phyloP scores from a whole-genome alignment of 2,113 vertebrate genomes.

The Anhinga rufa region DNA sequence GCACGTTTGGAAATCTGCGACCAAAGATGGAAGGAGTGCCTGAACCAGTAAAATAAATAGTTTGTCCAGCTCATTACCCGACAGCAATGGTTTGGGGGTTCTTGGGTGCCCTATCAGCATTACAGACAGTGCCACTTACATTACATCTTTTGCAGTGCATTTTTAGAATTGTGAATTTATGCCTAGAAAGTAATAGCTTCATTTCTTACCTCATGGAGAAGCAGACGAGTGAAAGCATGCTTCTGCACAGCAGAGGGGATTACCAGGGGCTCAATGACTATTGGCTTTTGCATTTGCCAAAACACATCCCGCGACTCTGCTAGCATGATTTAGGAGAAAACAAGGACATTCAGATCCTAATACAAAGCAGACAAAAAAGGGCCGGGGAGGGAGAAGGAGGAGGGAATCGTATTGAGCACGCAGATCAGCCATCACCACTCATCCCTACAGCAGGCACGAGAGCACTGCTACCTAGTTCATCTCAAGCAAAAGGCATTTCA shows the following conservation, averaged over 20 bases:
- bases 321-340: constrained; percentile 20
- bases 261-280: constrained; percentile 39
- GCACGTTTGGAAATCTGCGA: constrained; percentile 39
- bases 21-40: constrained; percentile 40
- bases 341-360: constrained; percentile 6
- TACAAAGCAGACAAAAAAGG: not conserved
- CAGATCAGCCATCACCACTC: not conserved
- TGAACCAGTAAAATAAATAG: constrained; percentile 48
- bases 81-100: constrained; percentile 56
- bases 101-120: constrained; percentile 55
- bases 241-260: constrained; percentile 60
- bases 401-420: not conserved
- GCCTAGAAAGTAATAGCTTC: constrained; percentile 56
- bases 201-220: constrained; percentile 64
- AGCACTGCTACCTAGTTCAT: not conserved
- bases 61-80: constrained; percentile 54
- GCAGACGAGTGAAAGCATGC: constrained; percentile 48
- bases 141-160: constrained; percentile 31
- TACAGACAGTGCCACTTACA: constrained; percentile 55
- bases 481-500: not conserved
- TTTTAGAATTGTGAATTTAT: constrained; percentile 70
- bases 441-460: not conserved
- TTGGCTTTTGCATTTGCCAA: constrained; percentile 54
- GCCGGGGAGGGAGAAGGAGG: not conserved
- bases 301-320: not conserved